Percentiles rank a stretch among this genome's conserved stretches.
Conservation (phyloP, 2,113 vertebrate species). For the Salvelinus fontinalis region DNA sequence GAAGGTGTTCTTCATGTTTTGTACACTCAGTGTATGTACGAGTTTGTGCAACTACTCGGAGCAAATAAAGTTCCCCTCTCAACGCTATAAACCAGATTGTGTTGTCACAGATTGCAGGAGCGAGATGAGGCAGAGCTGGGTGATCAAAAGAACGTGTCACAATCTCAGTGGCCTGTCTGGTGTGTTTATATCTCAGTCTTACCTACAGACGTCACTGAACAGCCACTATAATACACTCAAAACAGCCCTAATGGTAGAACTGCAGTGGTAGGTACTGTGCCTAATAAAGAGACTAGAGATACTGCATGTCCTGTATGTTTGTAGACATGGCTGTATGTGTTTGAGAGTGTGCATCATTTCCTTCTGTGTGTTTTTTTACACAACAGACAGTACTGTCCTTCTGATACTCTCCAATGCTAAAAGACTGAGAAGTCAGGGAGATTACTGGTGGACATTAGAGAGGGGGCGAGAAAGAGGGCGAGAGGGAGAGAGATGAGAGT, state of each 20-base stretch:
- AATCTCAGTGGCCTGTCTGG: conserved; percentile 16
- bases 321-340: background rate
- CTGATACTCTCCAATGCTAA: too few species aligned
- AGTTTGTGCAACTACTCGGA: too few species aligned
- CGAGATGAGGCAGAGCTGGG: conserved; percentile 10
- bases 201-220: conserved; percentile 29
- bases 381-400: too few species aligned
- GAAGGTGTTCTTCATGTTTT: too few species aligned
- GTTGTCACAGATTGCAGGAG: background rate
- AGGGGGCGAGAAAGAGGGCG: background rate
- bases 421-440: background rate
- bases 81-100: conserved; percentile 1
- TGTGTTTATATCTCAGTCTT: conserved; percentile 33
- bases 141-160: conserved; percentile 14
- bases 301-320: background rate
- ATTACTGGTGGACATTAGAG: background rate
- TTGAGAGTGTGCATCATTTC: background rate
- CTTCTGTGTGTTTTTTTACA: background rate
- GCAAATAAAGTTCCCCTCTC: background rate
- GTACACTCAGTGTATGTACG: too few species aligned
- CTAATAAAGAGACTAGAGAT: background rate
- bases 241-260: background rate
- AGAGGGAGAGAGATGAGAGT: background rate
- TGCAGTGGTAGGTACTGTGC: background rate
- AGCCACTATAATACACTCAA: background rate